Evolutionary conservation across 2,113 vertebrate species (phyloP).

Genomic region (Isurus oxyrinchus): DNA sequence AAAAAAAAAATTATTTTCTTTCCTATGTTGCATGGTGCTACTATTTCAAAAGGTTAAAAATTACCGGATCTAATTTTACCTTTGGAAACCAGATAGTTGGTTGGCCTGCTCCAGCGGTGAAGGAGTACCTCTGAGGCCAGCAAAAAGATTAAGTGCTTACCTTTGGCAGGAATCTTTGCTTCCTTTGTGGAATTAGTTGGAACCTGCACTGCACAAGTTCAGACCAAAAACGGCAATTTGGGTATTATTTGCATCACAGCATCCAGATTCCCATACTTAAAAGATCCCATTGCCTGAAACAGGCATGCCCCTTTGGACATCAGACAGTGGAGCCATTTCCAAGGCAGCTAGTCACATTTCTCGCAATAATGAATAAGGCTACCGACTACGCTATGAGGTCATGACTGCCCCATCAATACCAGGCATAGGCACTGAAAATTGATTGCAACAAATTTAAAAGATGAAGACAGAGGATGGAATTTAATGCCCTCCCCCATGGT

Average conservation of each 20-base stretch:
- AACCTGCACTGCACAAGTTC: too few species aligned
- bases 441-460: neutral
- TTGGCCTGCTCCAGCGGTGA: neutral
- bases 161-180: neutral
- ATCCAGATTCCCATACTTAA: neutral
- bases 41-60: neutral
- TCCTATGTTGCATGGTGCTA: neutral
- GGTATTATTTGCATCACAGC: neutral
- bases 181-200: neutral
- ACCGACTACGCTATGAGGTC: neutral
- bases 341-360: neutral
- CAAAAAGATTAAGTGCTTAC: neutral
- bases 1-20: neutral
- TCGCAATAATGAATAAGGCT: neutral
- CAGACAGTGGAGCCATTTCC: neutral
- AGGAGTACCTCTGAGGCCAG: neutral
- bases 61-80: neutral
- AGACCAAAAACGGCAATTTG: too few species aligned
- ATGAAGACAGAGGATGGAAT: neutral
- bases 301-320: neutral
- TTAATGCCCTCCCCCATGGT: too few species aligned
- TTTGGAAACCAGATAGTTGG: neutral
- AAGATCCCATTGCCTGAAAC: neutral
- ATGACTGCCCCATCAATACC: neutral
- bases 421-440: neutral